phyloP scores from a whole-genome alignment of 2,113 vertebrate species.

The Sander lucioperca region DNA sequence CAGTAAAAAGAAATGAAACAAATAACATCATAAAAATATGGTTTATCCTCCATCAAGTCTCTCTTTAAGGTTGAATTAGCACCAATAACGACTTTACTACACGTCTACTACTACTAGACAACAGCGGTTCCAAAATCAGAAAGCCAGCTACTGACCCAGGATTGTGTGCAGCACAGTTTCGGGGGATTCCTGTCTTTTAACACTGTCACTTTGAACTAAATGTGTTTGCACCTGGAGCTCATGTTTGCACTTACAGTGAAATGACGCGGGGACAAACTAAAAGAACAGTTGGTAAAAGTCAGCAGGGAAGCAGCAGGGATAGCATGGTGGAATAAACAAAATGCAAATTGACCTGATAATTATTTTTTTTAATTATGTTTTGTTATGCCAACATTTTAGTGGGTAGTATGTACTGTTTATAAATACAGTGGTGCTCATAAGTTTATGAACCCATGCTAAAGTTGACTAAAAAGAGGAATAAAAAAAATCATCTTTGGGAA shows the following conservation, averaged over 20 bases:
- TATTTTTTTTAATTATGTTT: not conserved
- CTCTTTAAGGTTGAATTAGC: slow-evolving; percentile 11
- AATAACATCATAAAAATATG: slow-evolving; percentile 15
- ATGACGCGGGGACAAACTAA: not conserved
- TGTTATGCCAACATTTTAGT: not conserved
- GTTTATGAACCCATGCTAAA: too few relatives aligned
- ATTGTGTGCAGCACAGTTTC: slow-evolving; percentile 36
- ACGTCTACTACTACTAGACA: not conserved
- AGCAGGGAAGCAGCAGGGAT: not conserved
- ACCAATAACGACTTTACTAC: not conserved
- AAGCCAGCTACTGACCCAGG: slow-evolving; percentile 3
- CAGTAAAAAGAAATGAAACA: not conserved
- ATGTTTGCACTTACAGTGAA: slow-evolving; percentile 33
- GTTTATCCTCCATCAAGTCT: not conserved
- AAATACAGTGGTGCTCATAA: too few relatives aligned
- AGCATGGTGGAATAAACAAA: too few relatives aligned
- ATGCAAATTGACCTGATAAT: not conserved
- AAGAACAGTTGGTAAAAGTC: slow-evolving; percentile 11
- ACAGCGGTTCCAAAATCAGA: slow-evolving; percentile 10
- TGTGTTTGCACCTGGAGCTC: slow-evolving; percentile 65
- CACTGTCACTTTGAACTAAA: slow-evolving; percentile 59
- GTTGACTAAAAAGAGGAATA: too few relatives aligned
- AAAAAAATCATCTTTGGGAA: too few relatives aligned
- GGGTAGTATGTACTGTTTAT: not conserved
- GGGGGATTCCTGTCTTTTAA: slow-evolving; percentile 72